Base-by-base conservation (phyloP, 2,888 invertebrate genomes). In the Ormyrus nitidulus region DNA sequence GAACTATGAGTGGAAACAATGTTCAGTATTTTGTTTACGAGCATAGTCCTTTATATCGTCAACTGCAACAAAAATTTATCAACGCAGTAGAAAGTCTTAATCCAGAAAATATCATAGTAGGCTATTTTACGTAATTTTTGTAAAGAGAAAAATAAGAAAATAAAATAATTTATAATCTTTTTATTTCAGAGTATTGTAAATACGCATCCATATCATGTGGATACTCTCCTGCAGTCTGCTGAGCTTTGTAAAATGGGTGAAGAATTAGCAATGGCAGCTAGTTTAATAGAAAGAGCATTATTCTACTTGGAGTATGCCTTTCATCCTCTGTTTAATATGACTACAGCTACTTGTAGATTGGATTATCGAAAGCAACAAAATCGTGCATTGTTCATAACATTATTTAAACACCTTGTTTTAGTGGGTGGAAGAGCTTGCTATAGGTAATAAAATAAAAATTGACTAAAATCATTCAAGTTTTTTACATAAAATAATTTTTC, bases 321-420 rank as follows among this genome's bases (percentile, higher is more conserved):
- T 87, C 96, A 97, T 91, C 94, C 96, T 0, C 91, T 94, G 69
- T 97, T 97, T 88, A 95, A 95, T 87, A 90, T 96, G 68, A 94
- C 94, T 0, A 93, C 93, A 61, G 95, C 95, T 49, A 94, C 93
- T 83, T 96, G 94, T 87, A 92, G 95, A 73, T 89, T 97, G 62
- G 95, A 96, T 88, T 97, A 96, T 87, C 92, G 93, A 74, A 93
- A 94, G 83, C 95, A 95, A 88, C 96, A 97, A 90, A 97, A 97
- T 91, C 94, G 96, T 83, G 93, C 95, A 5, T 92, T 97, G 82
- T 97, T 94, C 88, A 93, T 97, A 77, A 94, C 96, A 0, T 90
- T 97, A 46, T 97, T 97, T 89, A 95, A 95, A 86, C 96, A 97
- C 89, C 91, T 97, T 81, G 92, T 93, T 77, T 95, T 95, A 87